A percentile compares a stretch with the other conserved stretches of the same genome.
Evolutionary conservation across 2,888 invertebrate genomes (phyloP).

Genomic region (Laspeyria flexula): DNA sequence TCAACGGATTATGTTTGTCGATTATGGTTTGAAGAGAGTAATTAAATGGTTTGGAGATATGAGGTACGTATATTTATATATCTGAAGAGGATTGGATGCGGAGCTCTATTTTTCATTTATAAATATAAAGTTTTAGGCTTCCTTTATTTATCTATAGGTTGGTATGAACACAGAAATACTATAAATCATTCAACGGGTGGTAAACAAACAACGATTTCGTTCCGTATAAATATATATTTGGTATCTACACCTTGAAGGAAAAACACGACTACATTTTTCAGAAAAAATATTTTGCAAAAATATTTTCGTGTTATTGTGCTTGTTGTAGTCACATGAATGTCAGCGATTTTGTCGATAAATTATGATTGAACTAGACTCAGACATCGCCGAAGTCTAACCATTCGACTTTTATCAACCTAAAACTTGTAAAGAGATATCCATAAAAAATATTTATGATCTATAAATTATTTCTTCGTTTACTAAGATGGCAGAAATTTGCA

Average conservation of each 20-base stretch:
- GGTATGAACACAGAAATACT: neutral
- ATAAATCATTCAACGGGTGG: neutral
- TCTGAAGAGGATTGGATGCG: too few relatives aligned
- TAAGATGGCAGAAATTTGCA: too few relatives aligned
- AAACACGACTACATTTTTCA: neutral
- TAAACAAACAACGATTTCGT: neutral
- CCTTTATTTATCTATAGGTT: neutral
- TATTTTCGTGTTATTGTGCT: constrained; percentile 2
- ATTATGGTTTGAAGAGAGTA: constrained; percentile 50
- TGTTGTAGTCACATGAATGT: constrained; percentile 11
- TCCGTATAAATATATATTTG: neutral
- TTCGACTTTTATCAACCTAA: too few relatives aligned
- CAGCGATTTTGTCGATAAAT: constrained; percentile 14
- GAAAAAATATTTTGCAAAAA: too few relatives aligned
- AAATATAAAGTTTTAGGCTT: too few relatives aligned
- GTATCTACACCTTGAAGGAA: neutral
- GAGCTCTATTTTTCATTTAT: too few relatives aligned
- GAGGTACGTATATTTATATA: constrained; percentile 13
- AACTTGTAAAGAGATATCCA: too few relatives aligned
- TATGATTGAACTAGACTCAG: constrained; percentile 25
- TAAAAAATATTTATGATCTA: too few relatives aligned
- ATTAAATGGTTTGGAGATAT: constrained; percentile 45
- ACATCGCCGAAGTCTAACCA: neutral
- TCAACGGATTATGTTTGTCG: constrained; percentile 54
- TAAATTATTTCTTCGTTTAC: too few relatives aligned